A percentile compares a stretch with the other conserved stretches of the same genome.
phyloP scores from a whole-genome alignment of 2,888 invertebrate species.

The Eupithecia centaureata region DNA sequence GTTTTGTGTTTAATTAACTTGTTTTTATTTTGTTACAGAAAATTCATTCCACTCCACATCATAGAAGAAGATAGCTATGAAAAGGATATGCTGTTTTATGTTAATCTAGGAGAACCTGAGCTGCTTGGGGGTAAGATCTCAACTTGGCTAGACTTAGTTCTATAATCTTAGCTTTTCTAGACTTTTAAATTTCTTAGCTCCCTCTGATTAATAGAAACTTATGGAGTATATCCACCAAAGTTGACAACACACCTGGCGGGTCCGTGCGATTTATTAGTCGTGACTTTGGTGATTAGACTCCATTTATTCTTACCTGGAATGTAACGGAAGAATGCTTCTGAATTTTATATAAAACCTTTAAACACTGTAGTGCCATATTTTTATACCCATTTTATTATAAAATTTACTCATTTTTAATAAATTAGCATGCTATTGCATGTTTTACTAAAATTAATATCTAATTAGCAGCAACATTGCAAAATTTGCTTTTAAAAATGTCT shows the following conservation, averaged over 20 bases:
- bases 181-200: background rate
- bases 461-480: slow-evolving; percentile 4
- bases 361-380: background rate
- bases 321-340: background rate
- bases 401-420: background rate
- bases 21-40: slow-evolving; percentile 86
- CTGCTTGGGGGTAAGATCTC: slow-evolving; percentile 91
- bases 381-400: background rate
- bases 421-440: slow-evolving; percentile 7
- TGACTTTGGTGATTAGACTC: background rate
- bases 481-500: background rate
- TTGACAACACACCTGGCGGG: no score
- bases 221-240: background rate
- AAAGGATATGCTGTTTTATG: slow-evolving; percentile 96
- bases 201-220: background rate
- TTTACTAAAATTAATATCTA: slow-evolving; percentile 2
- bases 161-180: background rate
- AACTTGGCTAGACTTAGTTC: background rate
- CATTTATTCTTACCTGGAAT: no score
- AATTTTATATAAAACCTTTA: background rate
- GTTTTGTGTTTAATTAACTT: background rate
- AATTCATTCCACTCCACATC: slow-evolving; percentile 92
- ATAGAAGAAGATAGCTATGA: slow-evolving; percentile 99
- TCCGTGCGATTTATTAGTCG: no score
- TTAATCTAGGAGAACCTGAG: slow-evolving; percentile 95